phyloP scores from a whole-genome alignment of 2,888 invertebrate genomes.

The Neocrepidodera transversa region DNA sequence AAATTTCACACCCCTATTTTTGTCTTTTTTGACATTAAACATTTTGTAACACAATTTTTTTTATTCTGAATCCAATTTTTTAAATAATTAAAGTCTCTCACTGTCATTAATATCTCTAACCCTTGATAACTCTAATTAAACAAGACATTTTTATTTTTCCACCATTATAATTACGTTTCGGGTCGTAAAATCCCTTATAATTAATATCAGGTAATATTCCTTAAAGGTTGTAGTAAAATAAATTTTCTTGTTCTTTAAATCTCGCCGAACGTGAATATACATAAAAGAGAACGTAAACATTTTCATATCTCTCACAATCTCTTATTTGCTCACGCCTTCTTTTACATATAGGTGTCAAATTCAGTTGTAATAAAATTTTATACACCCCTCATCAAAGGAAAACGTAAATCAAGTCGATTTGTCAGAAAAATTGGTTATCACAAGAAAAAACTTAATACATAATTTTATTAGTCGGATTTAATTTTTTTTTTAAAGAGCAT shows the following conservation, averaged over 20 bases:
- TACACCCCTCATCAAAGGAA: constrained; percentile 2
- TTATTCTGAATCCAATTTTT: too few species aligned
- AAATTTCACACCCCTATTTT: too few species aligned
- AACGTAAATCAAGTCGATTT: background rate
- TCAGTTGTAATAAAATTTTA: constrained; percentile 23
- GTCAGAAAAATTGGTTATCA: too few species aligned
- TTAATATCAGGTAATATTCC: background rate
- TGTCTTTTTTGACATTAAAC: too few species aligned
- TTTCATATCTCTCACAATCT: background rate
- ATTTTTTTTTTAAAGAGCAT: too few species aligned
- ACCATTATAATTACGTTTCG: background rate
- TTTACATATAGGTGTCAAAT: constrained; percentile 21
- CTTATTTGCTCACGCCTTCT: constrained; percentile 16
- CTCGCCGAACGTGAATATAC: background rate
- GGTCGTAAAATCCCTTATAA: background rate
- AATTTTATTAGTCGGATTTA: too few species aligned
- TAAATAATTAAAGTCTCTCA: too few species aligned
- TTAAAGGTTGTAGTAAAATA: background rate
- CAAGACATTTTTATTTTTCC: background rate
- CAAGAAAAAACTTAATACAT: too few species aligned
- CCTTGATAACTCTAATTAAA: background rate
- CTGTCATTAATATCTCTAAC: too few species aligned
- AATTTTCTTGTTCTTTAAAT: background rate
- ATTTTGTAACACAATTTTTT: too few species aligned
- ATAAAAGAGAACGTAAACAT: constrained; percentile 1